These are phyloP conservation scores for Psylliodes chrysocephalus DNA, from an alignment of 2,888 invertebrate species.

Conservation along the genomic window DNA sequence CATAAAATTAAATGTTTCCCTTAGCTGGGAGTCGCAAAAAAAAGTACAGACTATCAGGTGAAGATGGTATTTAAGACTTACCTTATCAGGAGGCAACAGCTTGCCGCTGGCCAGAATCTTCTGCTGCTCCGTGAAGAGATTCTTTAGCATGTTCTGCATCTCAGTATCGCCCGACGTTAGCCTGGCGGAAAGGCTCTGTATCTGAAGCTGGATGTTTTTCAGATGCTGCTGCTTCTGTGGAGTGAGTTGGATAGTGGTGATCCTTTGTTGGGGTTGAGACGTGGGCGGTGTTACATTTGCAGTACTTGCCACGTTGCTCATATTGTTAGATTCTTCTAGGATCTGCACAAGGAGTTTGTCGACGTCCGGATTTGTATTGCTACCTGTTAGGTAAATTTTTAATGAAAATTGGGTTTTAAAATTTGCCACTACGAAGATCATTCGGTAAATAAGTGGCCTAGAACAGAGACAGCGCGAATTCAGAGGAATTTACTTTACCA, in stretches of 20 bases:
- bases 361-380: slow-evolving; percentile 55
- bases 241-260: slow-evolving; percentile 79
- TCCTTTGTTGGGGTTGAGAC: slow-evolving; percentile 64
- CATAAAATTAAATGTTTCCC: no score
- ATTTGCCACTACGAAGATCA: no score
- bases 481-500: no score
- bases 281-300: slow-evolving; percentile 31
- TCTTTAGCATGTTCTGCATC: slow-evolving; percentile 59
- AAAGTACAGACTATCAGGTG: no score
- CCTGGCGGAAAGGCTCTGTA: slow-evolving; percentile 71
- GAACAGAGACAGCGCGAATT: no score
- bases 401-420: no score
- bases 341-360: slow-evolving; percentile 61
- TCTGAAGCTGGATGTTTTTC: slow-evolving; percentile 75
- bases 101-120: slow-evolving; percentile 79
- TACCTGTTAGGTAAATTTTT: slow-evolving; percentile 33
- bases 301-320: slow-evolving; percentile 28
- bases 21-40: no score
- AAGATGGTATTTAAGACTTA: no score
- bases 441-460: no score
- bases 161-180: slow-evolving; percentile 63
- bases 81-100: slow-evolving; percentile 69
- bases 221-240: slow-evolving; percentile 76
- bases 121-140: slow-evolving; percentile 74
- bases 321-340: slow-evolving; percentile 55